Base-by-base conservation (phyloP, 2,797 vertebrate species). In the Rhynchonycteris naso region DNA sequence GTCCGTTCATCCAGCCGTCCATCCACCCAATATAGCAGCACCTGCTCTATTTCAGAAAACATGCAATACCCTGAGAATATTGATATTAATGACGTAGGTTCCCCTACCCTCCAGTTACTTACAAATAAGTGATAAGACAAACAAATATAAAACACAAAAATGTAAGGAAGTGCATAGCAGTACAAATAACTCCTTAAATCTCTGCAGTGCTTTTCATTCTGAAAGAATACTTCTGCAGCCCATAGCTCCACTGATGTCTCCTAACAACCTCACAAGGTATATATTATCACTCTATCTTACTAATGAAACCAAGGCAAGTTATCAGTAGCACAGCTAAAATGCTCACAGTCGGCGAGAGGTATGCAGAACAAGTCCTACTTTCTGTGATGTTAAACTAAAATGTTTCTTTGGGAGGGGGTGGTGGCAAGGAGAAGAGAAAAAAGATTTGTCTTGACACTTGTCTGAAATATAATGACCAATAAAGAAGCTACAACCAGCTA, bases 401-500 rank as follows among this genome's bases (percentile, higher is more conserved):
- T 52, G 22, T 61, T 90, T 76, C 69, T 30, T 50, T 10, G n/a
- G 4, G 7, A 38, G 74, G 74, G 43, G 43, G 43, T 43, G 43
- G 43, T 43, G 43, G 43, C 43, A 43, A 43, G 43, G 43, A 43
- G 43, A 43, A 43, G 43, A 19, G 28, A 10, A 14, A 59, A 16
- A 38, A 10, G 3, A 58, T 52, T 80, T 88, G 15, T 80, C 56
- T 90, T 92, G 85, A 71, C 24, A 58, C 92, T 82, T 86, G n/a
- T 94, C 93, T 90, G 47, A 92, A 72, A 83, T 91, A 61, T 2
- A 79, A 30, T 91, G 78, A 85, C 63, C 33, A 47, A 28, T 35
- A 91, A 89, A 72, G 71, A 68, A 72, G 22, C 52, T 19, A 47
- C 61, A 76, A 35, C 52, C 28, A 75, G 26, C 47, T 43, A 22